These are phyloP conservation scores for Cyrtodaria siliqua DNA, from an alignment of 2,888 invertebrate species.

Conservation along the genomic window DNA sequence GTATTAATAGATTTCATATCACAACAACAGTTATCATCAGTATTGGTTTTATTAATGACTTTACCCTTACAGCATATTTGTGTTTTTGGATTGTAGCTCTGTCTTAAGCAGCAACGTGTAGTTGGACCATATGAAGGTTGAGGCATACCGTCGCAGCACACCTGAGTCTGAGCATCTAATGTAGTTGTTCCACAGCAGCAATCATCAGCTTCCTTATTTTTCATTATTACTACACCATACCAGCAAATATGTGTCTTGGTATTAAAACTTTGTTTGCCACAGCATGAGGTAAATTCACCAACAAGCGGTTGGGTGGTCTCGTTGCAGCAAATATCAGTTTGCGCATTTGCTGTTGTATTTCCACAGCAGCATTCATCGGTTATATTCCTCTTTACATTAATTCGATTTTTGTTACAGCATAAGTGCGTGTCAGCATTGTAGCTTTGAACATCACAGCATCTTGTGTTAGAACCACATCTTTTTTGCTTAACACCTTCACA, in stretches of 20 bases:
- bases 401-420: slow-evolving; percentile 28
- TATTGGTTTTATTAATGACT: slow-evolving; percentile 27
- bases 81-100: slow-evolving; percentile 33
- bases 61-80: slow-evolving; percentile 41
- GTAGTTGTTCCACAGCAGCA: slow-evolving; percentile 38
- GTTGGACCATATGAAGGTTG: slow-evolving; percentile 19
- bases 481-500: slow-evolving; percentile 31
- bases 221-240: slow-evolving; percentile 21
- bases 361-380: slow-evolving; percentile 48
- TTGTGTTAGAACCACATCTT: slow-evolving; percentile 26
- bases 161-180: slow-evolving; percentile 24
- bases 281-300: slow-evolving; percentile 20
- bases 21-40: slow-evolving; percentile 50
- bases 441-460: slow-evolving; percentile 38
- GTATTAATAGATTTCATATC: slow-evolving; percentile 27
- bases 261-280: slow-evolving; percentile 28
- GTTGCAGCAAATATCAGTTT: slow-evolving; percentile 39
- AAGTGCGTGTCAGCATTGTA: slow-evolving; percentile 30
- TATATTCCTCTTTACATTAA: slow-evolving; percentile 32
- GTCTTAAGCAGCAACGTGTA: slow-evolving; percentile 35
- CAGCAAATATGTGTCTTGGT: slow-evolving; percentile 24
- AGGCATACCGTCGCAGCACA: slow-evolving; percentile 42
- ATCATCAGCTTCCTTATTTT: slow-evolving; percentile 21
- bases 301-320: slow-evolving; percentile 20
- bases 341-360: slow-evolving; percentile 18